Evolutionary conservation across 2,888 invertebrate genomes (phyloP).

Genomic region (Apotomis turbidana): DNA sequence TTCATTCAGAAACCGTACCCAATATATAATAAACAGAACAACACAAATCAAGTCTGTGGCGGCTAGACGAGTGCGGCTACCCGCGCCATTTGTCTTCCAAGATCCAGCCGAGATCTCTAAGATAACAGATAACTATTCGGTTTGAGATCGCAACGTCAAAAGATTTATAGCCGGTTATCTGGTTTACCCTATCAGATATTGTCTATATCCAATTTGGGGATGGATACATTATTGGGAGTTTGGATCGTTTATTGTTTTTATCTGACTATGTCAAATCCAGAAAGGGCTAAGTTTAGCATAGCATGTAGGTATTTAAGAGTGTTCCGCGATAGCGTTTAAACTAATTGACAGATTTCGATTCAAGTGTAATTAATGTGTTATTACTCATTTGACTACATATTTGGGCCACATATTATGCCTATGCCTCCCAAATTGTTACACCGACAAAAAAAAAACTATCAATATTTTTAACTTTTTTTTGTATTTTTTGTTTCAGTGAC

Average conservation of each 20-base stretch:
- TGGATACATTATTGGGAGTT: background rate
- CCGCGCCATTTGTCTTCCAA: constrained; percentile 45
- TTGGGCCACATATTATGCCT: no score
- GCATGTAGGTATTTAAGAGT: no score
- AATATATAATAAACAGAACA: constrained; percentile 44
- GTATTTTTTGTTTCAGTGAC: no score
- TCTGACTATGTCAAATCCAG: no score
- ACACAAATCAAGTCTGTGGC: constrained; percentile 46
- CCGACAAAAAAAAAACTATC: no score
- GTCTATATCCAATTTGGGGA: background rate
- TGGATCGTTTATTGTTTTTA: background rate
- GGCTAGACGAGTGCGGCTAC: constrained; percentile 45
- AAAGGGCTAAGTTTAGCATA: no score
- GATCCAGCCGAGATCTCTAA: constrained; percentile 30
- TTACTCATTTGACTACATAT: no score
- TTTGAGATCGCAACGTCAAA: constrained; percentile 39
- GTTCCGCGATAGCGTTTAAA: no score
- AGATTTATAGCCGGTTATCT: constrained; percentile 36
- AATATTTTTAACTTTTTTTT: no score
- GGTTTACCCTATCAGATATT: constrained; percentile 33
- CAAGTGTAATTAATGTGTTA: no score
- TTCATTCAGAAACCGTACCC: background rate
- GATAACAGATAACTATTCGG: constrained; percentile 42
- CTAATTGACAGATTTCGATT: no score
- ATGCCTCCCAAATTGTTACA: no score